Conservation (phyloP, 2,113 vertebrate genomes). For the Erpornis zantholeuca region DNA sequence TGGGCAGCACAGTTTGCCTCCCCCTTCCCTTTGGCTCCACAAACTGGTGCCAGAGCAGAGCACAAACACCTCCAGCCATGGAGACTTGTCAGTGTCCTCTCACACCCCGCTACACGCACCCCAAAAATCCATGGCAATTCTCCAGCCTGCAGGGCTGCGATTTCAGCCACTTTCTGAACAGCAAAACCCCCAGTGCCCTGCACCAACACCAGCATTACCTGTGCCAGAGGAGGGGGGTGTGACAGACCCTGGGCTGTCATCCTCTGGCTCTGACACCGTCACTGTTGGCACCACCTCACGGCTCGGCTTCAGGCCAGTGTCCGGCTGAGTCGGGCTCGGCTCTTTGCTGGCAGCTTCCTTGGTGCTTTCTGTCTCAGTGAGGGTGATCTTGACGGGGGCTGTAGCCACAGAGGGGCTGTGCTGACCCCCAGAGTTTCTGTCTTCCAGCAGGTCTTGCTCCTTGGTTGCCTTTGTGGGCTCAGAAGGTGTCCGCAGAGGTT, state of each 20-base stretch:
- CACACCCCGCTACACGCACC: neutral
- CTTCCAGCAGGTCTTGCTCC: conserved; percentile 64
- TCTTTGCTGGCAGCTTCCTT: conserved; percentile 45
- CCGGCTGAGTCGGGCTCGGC: conserved; percentile 53
- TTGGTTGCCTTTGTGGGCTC: conserved; percentile 43
- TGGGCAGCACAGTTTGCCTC: neutral
- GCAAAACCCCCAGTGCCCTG: neutral
- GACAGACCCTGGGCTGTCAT: conserved; percentile 89
- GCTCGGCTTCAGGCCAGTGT: conserved; percentile 83
- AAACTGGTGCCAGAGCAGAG: neutral
- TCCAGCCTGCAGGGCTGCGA: accelerated
- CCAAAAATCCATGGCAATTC: neutral
- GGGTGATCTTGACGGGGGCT: conserved; percentile 85
- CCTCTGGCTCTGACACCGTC: conserved; percentile 93
- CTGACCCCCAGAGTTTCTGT: conserved; percentile 79
- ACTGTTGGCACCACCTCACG: conserved; percentile 88
- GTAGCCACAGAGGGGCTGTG: conserved; percentile 46
- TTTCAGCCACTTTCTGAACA: neutral
- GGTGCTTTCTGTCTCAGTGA: conserved; percentile 78
- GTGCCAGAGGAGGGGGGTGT: conserved; percentile 89
- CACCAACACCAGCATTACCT: conserved; percentile 54
- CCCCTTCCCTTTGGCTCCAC: neutral
- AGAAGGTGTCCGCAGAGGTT: neutral
- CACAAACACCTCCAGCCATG: neutral
- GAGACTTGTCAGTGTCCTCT: accelerated